Base-by-base conservation (phyloP, 2,113 vertebrate species). In the Gobio gobio region DNA sequence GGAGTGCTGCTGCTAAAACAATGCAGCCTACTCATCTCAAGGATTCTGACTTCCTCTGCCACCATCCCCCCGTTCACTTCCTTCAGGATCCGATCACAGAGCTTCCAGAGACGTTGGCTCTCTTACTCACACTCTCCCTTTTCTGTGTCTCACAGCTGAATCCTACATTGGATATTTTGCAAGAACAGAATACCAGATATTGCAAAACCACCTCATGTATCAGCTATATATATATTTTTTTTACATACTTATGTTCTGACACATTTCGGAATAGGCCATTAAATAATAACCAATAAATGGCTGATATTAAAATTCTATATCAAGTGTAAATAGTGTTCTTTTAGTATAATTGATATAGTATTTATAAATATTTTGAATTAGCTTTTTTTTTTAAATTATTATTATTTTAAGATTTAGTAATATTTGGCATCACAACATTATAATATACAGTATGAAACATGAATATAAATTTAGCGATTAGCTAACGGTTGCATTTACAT, bases 11-110 rank as follows among this genome's bases (percentile, higher is more conserved):
- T 51, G 77, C 82, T 82, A 58, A 87, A 66, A 88, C 85, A 88
- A 83, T 85, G 83, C 58, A 66, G 73, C 49, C 72, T 74, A 64
- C 78, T 89, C 86, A 87, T 89, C 84, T 86, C 56, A 49, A 72
- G 20, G 84, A 63, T 68, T 86, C 68, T 24, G 49, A 84, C 85
- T 83, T 86, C 78, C 78, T 63, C 78, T 59, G 18, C 10, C 47
- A 78, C 72, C 78, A 83, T 59, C 75, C 54, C 59, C 83, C 83
- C 29, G 2, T 56, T 45, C 72, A 68, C 59, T 82, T 86, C 86
- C 81, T 49, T 76, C 51, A 58, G n/a, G 36, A 68, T 26, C 56
- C 10, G 24, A 73, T 74, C 29, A 12, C 49, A 24, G 63, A 82
- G 79, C 63, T 33, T 82, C 22, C 36, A 63, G 13, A 66, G 43